Evolutionary conservation across 2,797 vertebrate species (phyloP).

Genomic region (Rallus crepitans): DNA sequence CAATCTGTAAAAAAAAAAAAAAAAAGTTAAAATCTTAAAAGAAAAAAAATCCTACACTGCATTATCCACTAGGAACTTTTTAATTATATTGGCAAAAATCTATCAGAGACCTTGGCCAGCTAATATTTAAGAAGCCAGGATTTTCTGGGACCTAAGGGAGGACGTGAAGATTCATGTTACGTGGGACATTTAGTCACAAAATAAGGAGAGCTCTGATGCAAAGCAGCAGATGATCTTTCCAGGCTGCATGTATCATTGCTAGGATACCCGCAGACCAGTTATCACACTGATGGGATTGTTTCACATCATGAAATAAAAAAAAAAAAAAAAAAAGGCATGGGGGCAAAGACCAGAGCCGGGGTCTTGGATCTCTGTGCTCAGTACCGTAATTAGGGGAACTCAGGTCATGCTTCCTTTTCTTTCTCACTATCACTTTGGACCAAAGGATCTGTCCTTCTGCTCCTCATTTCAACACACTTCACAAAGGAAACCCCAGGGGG

Average conservation of each 20-base stretch:
- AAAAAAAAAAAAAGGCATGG: neutral
- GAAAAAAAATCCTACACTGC: fast-evolving
- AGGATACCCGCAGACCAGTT: constrained; percentile 6
- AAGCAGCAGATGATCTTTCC: neutral
- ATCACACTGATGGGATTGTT: neutral
- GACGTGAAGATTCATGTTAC: neutral
- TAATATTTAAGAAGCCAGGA: neutral
- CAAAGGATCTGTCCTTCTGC: constrained; percentile 57
- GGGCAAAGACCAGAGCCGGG: neutral
- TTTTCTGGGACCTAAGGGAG: neutral
- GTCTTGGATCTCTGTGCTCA: constrained; percentile 24
- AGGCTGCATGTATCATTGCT: neutral
- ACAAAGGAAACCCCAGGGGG: constrained; percentile 51
- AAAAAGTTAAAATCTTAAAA: neutral
- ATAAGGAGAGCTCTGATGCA: neutral
- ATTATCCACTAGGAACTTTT: neutral
- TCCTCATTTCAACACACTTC: constrained; percentile 55
- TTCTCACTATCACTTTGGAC: constrained; percentile 36
- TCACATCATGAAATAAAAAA: neutral
- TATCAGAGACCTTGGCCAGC: neutral
- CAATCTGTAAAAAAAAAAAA: neutral
- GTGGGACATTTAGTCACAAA: neutral
- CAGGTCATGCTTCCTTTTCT: constrained; percentile 58
- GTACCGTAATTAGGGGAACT: constrained; percentile 45
- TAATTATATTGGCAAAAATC: neutral